phyloP scores from a whole-genome alignment of 2,888 invertebrate genomes.

The Rhaphigaster nebulosa region DNA sequence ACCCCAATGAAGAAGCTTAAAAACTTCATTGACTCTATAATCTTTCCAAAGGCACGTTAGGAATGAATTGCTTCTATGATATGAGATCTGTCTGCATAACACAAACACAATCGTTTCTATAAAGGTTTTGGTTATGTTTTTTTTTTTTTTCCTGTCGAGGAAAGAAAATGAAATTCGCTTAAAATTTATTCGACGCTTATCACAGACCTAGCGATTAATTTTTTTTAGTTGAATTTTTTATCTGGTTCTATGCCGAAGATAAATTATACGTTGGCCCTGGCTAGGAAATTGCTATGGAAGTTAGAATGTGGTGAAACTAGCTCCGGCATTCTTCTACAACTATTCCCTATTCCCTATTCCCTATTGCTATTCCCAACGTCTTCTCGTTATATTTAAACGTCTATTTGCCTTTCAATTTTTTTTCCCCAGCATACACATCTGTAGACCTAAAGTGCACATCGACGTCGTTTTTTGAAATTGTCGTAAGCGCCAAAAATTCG shows the following conservation, averaged over 20 bases:
- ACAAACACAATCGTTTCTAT: neutral
- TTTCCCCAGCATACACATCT: no score
- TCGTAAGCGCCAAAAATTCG: no score
- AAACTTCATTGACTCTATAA: neutral
- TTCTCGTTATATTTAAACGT: neutral
- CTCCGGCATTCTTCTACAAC: neutral
- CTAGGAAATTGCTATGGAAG: neutral
- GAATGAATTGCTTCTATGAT: neutral
- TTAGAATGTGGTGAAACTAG: neutral
- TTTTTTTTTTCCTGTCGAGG: neutral
- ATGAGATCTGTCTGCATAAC: neutral
- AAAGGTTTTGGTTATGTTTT: neutral
- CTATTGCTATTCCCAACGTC: no score
- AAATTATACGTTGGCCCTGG: neutral
- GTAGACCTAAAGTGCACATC: no score
- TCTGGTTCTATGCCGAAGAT: neutral
- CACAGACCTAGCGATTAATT: neutral
- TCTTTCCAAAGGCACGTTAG: neutral
- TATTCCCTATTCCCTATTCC: no score
- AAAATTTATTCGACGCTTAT: neutral
- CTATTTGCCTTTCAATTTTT: no score
- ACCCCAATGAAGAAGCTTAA: neutral
- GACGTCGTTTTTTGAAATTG: no score
- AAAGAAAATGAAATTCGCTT: slow-evolving; percentile 1
- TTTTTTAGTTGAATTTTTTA: slow-evolving; percentile 14